A percentile compares a stretch with the other conserved stretches of the same genome.
phyloP scores from a whole-genome alignment of 2,888 invertebrate genomes.

The Eilema sororculum region DNA sequence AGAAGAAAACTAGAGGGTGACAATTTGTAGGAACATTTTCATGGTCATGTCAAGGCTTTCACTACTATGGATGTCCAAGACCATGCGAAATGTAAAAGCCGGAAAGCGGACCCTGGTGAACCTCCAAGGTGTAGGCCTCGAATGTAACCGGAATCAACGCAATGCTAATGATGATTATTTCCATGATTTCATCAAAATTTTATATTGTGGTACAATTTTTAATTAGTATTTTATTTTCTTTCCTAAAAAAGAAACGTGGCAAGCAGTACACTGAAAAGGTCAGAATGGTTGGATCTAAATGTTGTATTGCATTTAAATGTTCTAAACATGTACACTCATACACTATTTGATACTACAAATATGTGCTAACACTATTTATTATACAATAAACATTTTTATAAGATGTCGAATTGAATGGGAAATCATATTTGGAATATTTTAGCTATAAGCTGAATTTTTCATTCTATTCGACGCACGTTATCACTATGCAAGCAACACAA shows the following conservation, averaged over 20 bases:
- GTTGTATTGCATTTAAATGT: slow-evolving; percentile 77
- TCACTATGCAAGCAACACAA: slow-evolving; percentile 28
- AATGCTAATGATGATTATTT: not conserved
- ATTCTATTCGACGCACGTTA: slow-evolving; percentile 28
- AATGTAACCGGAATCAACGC: too few species aligned
- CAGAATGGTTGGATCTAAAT: slow-evolving; percentile 85
- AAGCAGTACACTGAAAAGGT: slow-evolving; percentile 94
- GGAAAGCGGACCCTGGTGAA: too few species aligned
- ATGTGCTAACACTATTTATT: slow-evolving; percentile 75
- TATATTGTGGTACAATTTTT: slow-evolving; percentile 21
- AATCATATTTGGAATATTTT: slow-evolving; percentile 7
- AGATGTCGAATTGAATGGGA: slow-evolving; percentile 35
- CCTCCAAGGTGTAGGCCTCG: too few species aligned
- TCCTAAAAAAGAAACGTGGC: slow-evolving; percentile 89
- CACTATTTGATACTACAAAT: slow-evolving; percentile 58
- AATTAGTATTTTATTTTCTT: slow-evolving; percentile 74
- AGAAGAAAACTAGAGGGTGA: not conserved
- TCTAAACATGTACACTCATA: slow-evolving; percentile 63
- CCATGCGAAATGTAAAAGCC: too few species aligned
- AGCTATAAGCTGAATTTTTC: slow-evolving; percentile 28
- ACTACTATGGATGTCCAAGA: too few species aligned
- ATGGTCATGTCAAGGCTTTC: too few species aligned
- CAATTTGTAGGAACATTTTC: not conserved
- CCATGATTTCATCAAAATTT: slow-evolving; percentile 18
- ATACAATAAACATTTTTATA: slow-evolving; percentile 31